Conservation (phyloP, 2,113 vertebrate genomes). For the Odontophorus gujanensis region DNA sequence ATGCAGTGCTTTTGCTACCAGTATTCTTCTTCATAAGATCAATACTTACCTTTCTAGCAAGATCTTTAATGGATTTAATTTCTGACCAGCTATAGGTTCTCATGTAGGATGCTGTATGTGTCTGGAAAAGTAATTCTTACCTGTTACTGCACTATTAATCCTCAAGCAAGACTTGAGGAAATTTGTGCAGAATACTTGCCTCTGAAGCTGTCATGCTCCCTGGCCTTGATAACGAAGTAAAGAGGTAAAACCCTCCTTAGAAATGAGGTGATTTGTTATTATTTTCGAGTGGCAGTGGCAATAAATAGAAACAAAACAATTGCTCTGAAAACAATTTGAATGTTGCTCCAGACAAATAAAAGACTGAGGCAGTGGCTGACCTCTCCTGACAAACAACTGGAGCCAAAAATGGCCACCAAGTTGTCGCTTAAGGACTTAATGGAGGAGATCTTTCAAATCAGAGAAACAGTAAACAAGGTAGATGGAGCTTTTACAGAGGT, state of each 20-base stretch:
- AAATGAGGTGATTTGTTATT: slow-evolving; percentile 60
- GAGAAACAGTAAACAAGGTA: slow-evolving; percentile 75
- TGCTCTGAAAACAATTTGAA: slow-evolving; percentile 70
- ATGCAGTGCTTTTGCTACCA: neutral
- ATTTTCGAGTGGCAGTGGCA: slow-evolving; percentile 44
- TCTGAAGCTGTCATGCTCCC: slow-evolving; percentile 15
- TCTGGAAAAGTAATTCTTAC: slow-evolving; percentile 19
- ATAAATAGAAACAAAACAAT: slow-evolving; percentile 58
- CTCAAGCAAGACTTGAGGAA: neutral
- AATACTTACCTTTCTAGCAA: neutral
- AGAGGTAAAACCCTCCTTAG: slow-evolving; percentile 27
- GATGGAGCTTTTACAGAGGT: slow-evolving; percentile 74
- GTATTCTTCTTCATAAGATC: neutral
- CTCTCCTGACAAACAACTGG: slow-evolving; percentile 70
- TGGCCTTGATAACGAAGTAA: slow-evolving; percentile 37
- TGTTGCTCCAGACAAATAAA: slow-evolving; percentile 74
- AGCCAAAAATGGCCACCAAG: slow-evolving; percentile 43
- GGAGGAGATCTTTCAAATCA: slow-evolving; percentile 74
- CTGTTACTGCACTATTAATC: neutral
- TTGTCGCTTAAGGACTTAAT: slow-evolving; percentile 73
- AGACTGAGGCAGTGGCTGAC: slow-evolving; percentile 62
- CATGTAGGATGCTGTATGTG: neutral
- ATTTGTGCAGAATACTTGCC: neutral
- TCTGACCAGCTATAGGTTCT: neutral
- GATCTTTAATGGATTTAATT: neutral